These are phyloP conservation scores for Leptothorax acervorum DNA, from an alignment of 2,888 invertebrate species.

Conservation along the genomic window DNA sequence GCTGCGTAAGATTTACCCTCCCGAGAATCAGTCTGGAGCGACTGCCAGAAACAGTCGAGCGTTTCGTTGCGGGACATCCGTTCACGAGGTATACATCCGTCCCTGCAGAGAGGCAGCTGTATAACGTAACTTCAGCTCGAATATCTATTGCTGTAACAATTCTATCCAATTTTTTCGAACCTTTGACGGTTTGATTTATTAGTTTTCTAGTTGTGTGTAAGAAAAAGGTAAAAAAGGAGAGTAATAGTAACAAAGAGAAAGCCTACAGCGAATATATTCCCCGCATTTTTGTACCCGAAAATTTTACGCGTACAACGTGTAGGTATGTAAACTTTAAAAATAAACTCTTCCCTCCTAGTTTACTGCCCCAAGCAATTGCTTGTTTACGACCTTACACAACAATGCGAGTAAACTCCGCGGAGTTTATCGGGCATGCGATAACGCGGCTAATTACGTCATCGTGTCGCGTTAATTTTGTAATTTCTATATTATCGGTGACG, in stretches of 20 bases:
- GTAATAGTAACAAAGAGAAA: background rate
- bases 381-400: conserved; percentile 12
- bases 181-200: background rate
- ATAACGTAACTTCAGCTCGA: background rate
- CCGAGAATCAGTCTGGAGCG: conserved; percentile 13
- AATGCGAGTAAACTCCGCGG: background rate
- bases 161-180: background rate
- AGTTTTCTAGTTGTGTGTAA: background rate
- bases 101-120: conserved; percentile 17
- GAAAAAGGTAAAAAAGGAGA: background rate
- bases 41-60: conserved; percentile 27
- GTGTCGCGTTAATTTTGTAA: too few relatives aligned
- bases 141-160: background rate
- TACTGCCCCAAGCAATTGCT: background rate
- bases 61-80: conserved; percentile 12
- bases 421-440: background rate
- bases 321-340: conserved; percentile 4
- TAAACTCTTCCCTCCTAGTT: background rate
- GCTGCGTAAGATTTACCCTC: conserved; percentile 44
- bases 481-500: background rate
- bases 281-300: background rate
- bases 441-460: background rate
- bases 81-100: conserved; percentile 14
- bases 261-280: background rate
- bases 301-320: background rate